Base-by-base conservation (phyloP, 2,888 invertebrate species). In the Tetranychus piercei region DNA sequence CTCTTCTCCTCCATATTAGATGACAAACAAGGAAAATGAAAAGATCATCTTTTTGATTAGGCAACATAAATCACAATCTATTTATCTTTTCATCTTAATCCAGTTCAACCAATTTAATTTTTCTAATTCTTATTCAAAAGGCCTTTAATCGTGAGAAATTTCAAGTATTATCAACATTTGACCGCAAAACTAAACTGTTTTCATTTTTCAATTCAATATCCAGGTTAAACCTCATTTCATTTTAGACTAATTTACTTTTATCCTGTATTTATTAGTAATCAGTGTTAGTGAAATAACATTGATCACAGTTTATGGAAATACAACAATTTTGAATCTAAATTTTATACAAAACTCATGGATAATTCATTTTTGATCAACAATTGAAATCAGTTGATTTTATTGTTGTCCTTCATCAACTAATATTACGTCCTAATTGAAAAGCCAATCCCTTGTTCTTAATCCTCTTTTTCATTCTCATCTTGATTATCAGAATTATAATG, bases 361-460 rank as follows among this genome's bases (percentile, higher is more conserved):
- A 34, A 34, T 34, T 34, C 34, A 34, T 34, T 34, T 23, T 4
- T 34, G 34, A 0, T 34, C 34, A 34, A 34, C 34, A 34, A 34
- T 34, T 3, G 5, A 34, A 34, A 34, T 5, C 34, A 34, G 34
- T 34, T 55, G 55, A 55, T 55, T 55, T 55, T 6, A 9, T 55
- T 55, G 55, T 55, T 55, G 11, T 15, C 15, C 11, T 55, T 55
- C 9, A 55, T 55, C 15, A 6, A 55, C 55, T 55, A 9, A 55
- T 55, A 15, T 55, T 55, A 15, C 15, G 55, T 55, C 55, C 55
- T 55, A 15, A 55, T 15, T 55, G 11, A 55, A 45, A 15, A 55
- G 55, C 55, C 55, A 55, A 55, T 55, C 55, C 55, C 55, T 55
- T 55, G 55, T 55, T 55, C 55, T 55, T 55, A 55, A 55, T 55